Base-by-base conservation (phyloP, 1,140 invertebrate species). In the Sogatella furcifera region DNA sequence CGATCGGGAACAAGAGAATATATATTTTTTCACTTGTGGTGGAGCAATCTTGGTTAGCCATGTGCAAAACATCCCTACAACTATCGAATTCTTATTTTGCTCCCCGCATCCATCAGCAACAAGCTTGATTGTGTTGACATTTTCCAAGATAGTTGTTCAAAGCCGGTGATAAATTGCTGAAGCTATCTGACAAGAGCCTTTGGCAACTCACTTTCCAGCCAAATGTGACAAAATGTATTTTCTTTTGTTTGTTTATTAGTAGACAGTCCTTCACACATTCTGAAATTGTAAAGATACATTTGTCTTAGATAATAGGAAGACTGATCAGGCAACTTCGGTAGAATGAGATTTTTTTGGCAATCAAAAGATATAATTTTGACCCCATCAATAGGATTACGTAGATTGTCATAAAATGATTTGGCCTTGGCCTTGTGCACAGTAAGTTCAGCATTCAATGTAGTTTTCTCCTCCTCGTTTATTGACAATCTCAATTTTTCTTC, bases 261-360 rank as follows among this genome's bases (percentile, higher is more conserved):
- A n/a, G 69, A 68, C 41, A 28, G 42, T n/a, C 69, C 69, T 57
- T 62, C 55, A 17, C 67, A 68, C 19, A 71, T 67, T 14, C 67
- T 68, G 52, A 72, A 71, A 59, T 72, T 71, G 54, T 68, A 70
- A 17, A 69, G 52, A 57, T 71, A 68, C 11, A 71, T 49, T 54
- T 72, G 70, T 22, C 66, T 61, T 5, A 59, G 61, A 42, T 70
- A 72, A 62, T 57, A 64, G 28, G 54, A 56, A 34, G 22, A 31
- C 31, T 56, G 55, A 38, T 56, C 58, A 55, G 58, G 28, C 8
- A 60, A 34, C 55, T 21, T 64, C 44, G 42, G 59, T 52, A 15
- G 56, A 22, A 59, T 52, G 43, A 10, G 42, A 57, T 61, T 61
- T 43, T 64, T 31, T 62, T 59, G 56, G 61, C 22, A 64, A 34